Conservation (phyloP, 2,113 vertebrate species). For the Egretta garzetta region DNA sequence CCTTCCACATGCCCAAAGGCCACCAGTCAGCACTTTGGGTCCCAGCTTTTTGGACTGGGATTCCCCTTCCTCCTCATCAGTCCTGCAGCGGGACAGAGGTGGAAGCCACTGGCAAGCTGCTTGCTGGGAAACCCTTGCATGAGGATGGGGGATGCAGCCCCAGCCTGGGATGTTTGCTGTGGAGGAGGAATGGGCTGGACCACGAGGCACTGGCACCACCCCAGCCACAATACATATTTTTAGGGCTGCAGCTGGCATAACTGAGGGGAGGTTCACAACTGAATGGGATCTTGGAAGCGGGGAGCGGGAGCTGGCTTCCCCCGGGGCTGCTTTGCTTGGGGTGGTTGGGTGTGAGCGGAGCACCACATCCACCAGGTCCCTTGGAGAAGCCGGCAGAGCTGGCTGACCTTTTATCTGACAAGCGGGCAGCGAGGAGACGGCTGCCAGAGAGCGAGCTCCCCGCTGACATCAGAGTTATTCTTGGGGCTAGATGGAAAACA, state of each 20-base stretch:
- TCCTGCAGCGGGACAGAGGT: background rate
- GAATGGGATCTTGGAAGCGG: background rate
- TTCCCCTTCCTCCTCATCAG: background rate
- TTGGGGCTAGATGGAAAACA: constrained; percentile 57
- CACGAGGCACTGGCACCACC: accelerated
- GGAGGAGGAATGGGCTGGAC: background rate
- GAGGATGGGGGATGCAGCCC: background rate
- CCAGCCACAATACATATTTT: background rate
- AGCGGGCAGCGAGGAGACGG: background rate
- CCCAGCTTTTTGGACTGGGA: background rate
- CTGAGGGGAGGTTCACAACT: background rate
- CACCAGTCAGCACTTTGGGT: background rate
- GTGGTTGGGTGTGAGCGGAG: background rate
- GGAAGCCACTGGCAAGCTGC: background rate
- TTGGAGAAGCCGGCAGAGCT: background rate
- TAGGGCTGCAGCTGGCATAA: background rate
- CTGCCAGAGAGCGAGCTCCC: constrained; percentile 53
- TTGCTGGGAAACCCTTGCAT: background rate
- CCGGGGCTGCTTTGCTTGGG: background rate
- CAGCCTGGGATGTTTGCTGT: background rate
- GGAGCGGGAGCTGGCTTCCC: background rate
- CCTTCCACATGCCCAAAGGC: background rate
- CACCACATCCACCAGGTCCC: accelerated
- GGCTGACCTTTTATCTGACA: constrained; percentile 52
- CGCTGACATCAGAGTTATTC: constrained; percentile 63